Evolutionary conservation across 2,797 vertebrate genomes (phyloP), one percentile per base, ranked within the genome.

Genomic region (Chelon labrosus): DNA sequence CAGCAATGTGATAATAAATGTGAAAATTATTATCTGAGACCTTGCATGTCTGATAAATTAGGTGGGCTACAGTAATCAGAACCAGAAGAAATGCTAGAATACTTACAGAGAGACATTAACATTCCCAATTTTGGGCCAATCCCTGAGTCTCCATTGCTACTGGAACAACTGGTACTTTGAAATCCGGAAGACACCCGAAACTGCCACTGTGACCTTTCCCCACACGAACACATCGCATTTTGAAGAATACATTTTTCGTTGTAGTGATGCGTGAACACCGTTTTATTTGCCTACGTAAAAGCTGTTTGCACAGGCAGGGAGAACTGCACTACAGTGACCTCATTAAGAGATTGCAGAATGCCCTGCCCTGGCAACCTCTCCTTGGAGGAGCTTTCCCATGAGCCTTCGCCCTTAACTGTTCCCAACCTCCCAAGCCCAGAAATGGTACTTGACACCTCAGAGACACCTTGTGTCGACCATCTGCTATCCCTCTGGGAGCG

Each of bases 341-440:
- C 84, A 90, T 90, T 91, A 91, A 76, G 73, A 65, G 72, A 85
- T 53, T 76, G 66, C 65, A 70, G 56, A 84, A 70, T 3, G 2
- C 65, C 46, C 75, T 70, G 66, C 85, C 88, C 58, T 78, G 73
- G 83, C 82, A 91, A 92, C 86, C 63, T 80, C 83, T 82, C 82
- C 78, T 69, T 78, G 66, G 75, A 27, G 81, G 58, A 60, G 72
- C 68, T 83, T 88, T 91, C 88, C 89, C 85, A 89, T 83, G 89
- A 85, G 90, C 78, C 77, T 91, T 88, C 87, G 78, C 72, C 77
- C 81, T 85, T 50, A 72, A 82, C 76, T 81, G 76, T 80, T 85
- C 70, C 73, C 57, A 73, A 65, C 68, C 75, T 83, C 76, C 62
- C 67, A 67, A 65, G 47, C 64, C 66, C 66, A 82, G 64, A 80